A percentile compares a stretch with the other conserved stretches of the same genome.
These are phyloP conservation scores for Gastrophryne carolinensis DNA, from an alignment of 2,797 vertebrate species.

Conservation along the genomic window DNA sequence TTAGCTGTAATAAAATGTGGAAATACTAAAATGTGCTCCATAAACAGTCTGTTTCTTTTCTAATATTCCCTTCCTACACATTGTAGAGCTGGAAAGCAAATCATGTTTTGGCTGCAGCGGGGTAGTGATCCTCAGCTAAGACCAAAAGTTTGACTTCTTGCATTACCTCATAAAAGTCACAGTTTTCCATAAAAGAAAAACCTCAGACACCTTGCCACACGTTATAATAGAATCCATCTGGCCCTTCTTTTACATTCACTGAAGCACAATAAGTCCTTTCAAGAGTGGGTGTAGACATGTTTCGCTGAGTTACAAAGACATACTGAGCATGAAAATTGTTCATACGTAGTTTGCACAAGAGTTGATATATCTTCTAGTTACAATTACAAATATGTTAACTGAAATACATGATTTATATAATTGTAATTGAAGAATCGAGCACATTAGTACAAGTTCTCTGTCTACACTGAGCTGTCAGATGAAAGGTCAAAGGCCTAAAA, in stretches of 20 bases:
- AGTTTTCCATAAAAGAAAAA: slow-evolving; percentile 23
- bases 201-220: slow-evolving; percentile 29
- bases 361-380: too few relatives aligned
- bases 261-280: slow-evolving; percentile 6
- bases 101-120: slow-evolving; percentile 32
- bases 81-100: slow-evolving; percentile 19
- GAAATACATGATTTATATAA: too few relatives aligned
- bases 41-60: slow-evolving; percentile 13
- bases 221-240: slow-evolving; percentile 40
- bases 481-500: too few relatives aligned
- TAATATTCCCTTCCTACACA: neutral
- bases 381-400: too few relatives aligned
- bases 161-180: slow-evolving; percentile 43
- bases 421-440: too few relatives aligned
- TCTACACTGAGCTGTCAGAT: too few relatives aligned
- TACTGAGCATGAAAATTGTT: slow-evolving; percentile 58
- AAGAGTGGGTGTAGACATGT: slow-evolving; percentile 32
- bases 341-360: neutral
- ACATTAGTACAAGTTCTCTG: too few relatives aligned
- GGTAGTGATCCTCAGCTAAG: slow-evolving; percentile 40
- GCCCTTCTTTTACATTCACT: slow-evolving; percentile 12
- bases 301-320: slow-evolving; percentile 51
- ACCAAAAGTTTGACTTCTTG: slow-evolving; percentile 39
- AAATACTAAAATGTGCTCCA: slow-evolving; percentile 1
- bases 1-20: slow-evolving; percentile 12